phyloP scores from a whole-genome alignment of 2,113 vertebrate species.

The Alces alces region DNA sequence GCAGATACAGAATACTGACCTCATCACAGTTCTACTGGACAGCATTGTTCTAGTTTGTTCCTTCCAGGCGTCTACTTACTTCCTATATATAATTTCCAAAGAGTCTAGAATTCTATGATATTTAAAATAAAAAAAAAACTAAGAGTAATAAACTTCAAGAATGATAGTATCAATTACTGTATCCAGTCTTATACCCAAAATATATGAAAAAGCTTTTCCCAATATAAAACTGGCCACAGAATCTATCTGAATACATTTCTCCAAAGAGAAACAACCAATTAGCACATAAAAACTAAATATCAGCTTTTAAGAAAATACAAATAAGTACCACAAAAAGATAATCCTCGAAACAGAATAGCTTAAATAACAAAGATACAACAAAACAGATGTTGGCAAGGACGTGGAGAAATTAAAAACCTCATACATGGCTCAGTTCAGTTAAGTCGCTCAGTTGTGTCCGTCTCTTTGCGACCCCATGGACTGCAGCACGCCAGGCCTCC shows the following conservation, averaged over 20 bases:
- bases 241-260: not conserved
- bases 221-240: not conserved
- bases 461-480: not conserved
- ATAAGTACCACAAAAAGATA: not conserved
- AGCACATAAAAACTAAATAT: not conserved
- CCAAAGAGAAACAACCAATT: not conserved
- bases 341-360: not conserved
- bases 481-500: not conserved
- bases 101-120: not conserved
- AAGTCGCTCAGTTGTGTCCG: not conserved
- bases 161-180: not conserved
- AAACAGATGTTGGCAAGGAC: not conserved
- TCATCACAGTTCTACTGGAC: not conserved
- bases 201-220: not conserved
- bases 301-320: not conserved
- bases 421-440: not conserved
- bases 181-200: not conserved
- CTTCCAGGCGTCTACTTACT: not conserved
- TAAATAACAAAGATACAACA: not conserved
- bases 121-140: not conserved
- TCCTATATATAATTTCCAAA: not conserved
- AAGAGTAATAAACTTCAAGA: not conserved
- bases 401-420: not conserved
- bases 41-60: not conserved
- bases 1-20: not conserved